Percentiles rank a stretch among this genome's conserved stretches.
These are phyloP conservation scores for Lasius platythorax DNA, from an alignment of 2,888 invertebrate species.

Conservation along the genomic window DNA sequence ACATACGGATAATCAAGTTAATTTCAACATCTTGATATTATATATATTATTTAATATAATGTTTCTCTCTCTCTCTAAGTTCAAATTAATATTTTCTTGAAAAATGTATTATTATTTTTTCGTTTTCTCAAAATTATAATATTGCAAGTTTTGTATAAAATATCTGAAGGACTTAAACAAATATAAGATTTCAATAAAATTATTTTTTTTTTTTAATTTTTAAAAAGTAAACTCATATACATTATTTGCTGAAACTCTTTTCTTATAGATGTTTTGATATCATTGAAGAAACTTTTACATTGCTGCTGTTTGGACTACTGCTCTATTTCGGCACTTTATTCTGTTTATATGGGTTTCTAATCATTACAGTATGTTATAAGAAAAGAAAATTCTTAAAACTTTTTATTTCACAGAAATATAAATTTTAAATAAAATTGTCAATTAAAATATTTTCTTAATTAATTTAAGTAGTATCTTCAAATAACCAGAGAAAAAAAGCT, in stretches of 20 bases:
- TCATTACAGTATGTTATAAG: slow-evolving; percentile 6
- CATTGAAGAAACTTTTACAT: slow-evolving; percentile 14
- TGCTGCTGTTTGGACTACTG: slow-evolving; percentile 15
- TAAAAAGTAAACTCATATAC: too few species aligned
- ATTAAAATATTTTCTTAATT: neutral
- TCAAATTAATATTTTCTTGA: too few species aligned
- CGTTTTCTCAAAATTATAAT: neutral
- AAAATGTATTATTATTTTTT: neutral
- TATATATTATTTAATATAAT: neutral
- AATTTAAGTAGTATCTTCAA: neutral
- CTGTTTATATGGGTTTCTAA: slow-evolving; percentile 24
- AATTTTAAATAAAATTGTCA: neutral
- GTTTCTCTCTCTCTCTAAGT: too few species aligned
- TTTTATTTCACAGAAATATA: neutral
- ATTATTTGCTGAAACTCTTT: neutral
- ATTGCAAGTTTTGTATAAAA: neutral
- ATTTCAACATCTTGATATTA: too few species aligned
- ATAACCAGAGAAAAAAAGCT: too few species aligned
- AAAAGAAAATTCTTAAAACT: neutral
- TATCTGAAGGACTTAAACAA: neutral
- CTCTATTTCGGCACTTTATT: slow-evolving; percentile 16
- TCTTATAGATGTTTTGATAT: slow-evolving; percentile 23
- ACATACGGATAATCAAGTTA: slow-evolving; percentile 36
- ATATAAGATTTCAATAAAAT: neutral
- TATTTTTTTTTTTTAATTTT: neutral